Percentiles rank a stretch among this genome's conserved stretches.
Conservation (phyloP, 2,888 invertebrate genomes). For the Dolichomitus sp. region DNA sequence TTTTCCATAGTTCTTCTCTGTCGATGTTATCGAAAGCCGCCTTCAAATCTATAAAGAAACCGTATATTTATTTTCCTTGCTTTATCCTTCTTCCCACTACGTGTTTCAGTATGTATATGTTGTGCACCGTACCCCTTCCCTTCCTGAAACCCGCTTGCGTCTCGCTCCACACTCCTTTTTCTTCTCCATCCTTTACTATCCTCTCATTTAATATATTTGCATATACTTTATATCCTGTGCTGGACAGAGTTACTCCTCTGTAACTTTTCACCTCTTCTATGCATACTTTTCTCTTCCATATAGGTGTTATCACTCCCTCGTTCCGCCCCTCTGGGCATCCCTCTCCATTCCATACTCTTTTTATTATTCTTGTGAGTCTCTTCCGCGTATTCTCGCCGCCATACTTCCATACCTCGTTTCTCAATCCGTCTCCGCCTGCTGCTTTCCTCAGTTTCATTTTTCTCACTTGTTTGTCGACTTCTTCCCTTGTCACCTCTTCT, state of each 20-base stretch:
- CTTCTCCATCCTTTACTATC: background rate
- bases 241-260: background rate
- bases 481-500: background rate
- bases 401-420: background rate
- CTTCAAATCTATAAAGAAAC: constrained; percentile 65
- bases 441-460: background rate
- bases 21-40: constrained; percentile 69
- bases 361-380: too few species aligned
- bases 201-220: background rate
- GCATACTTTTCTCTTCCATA: background rate
- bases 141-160: constrained; percentile 30
- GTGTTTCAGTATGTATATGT: constrained; percentile 50
- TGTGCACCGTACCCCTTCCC: too few species aligned
- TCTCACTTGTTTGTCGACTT: background rate
- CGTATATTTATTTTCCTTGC: constrained; percentile 39
- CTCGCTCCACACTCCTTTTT: background rate
- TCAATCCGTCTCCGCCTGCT: background rate
- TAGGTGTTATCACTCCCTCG: background rate
- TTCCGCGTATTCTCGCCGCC: too few species aligned
- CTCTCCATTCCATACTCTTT: background rate
- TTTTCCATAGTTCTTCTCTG: constrained; percentile 61
- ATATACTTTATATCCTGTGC: background rate
- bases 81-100: constrained; percentile 35
- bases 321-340: background rate
- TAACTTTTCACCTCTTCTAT: background rate